Base-by-base conservation (phyloP, 2,888 invertebrate species). In the Cephus sareptanus region DNA sequence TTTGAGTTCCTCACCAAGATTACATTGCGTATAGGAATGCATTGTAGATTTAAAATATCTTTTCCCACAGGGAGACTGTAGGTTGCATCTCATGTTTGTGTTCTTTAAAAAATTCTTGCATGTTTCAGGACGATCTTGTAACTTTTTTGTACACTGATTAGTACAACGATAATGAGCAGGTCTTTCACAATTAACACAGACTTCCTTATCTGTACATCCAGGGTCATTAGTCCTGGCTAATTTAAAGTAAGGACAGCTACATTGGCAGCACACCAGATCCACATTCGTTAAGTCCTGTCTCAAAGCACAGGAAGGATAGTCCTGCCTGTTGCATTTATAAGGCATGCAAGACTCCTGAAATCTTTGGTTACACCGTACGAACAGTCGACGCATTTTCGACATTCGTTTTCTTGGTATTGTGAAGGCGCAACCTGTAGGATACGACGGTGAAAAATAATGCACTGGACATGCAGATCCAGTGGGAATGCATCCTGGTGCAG, bases 201-300 rank as follows among this genome's bases (percentile, higher is more conserved):
- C 30, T 34, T 12, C n/a, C 56, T 11, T 40, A 30, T 0, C 6
- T 4, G 3, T 68, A 69, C 69, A 71, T 37, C 34, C 12, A 68
- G 34, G 30, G 6, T 35, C n/a, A 1, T 31, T 0, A 56, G 70
- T 71, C 73, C 30, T 33, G 56, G n/a, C 71, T 11, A 80, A 11
- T 76, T 76, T 80, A 6, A 85, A 71, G 75, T 81, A 84, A 9
- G 85, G 81, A 77, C 83, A 85, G 68, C 75, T 79, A 77, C 85
- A 85, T 34, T 76, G 81, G 71, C 82, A 82, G 69, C 85, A 85
- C 35, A 85, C 73, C 31, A 84, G 75, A 73, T 80, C 81, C 0
- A 78, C 77, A 15, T n/a, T 79, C 75, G 13, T 68, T 6, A 56
- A 9, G 23, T 56, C 56, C 56, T 56, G 56, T 9, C 56, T 9